Conservation (phyloP, 2,888 invertebrate genomes). For the Hylaea fasciaria region DNA sequence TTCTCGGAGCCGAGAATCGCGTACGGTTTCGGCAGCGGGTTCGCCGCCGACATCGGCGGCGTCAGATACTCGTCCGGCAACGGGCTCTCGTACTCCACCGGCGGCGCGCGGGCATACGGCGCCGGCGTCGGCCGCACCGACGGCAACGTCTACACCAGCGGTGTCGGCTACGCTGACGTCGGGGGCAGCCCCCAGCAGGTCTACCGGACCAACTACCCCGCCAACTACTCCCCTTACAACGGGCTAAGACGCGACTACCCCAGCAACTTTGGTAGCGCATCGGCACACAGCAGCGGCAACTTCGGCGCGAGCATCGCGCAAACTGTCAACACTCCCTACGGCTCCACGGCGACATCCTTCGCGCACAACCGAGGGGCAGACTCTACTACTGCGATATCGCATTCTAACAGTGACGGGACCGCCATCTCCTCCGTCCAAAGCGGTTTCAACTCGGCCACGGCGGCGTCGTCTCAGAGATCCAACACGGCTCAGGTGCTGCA, state of each 20-base stretch:
- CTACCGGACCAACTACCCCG: constrained; percentile 40
- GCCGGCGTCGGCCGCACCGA: constrained; percentile 67
- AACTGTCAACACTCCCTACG: constrained; percentile 53
- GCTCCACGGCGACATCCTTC: constrained; percentile 57
- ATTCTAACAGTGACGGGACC: constrained; percentile 53
- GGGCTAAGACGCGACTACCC: constrained; percentile 42
- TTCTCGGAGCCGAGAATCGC: constrained; percentile 63
- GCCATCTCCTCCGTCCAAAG: constrained; percentile 62
- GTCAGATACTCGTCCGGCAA: constrained; percentile 70
- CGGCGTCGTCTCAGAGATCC: constrained; percentile 66
- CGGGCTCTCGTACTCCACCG: constrained; percentile 67
- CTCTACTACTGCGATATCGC: constrained; percentile 34
- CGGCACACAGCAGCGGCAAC: constrained; percentile 63
- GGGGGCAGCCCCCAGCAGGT: constrained; percentile 37
- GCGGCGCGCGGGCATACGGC: constrained; percentile 68
- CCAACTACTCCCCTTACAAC: constrained; percentile 48
- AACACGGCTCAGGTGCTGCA: constrained; percentile 66
- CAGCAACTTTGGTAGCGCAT: constrained; percentile 53
- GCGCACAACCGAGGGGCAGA: constrained; percentile 46
- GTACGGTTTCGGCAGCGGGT: constrained; percentile 74
- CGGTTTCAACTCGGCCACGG: constrained; percentile 55
- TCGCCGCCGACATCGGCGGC: constrained; percentile 75
- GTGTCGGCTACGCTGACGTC: constrained; percentile 65
- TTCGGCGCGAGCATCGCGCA: constrained; percentile 63
- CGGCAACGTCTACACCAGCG: constrained; percentile 50